phyloP scores from a whole-genome alignment of 92 coral and sea anemone genomes.

The Epizoanthus scotinus region DNA sequence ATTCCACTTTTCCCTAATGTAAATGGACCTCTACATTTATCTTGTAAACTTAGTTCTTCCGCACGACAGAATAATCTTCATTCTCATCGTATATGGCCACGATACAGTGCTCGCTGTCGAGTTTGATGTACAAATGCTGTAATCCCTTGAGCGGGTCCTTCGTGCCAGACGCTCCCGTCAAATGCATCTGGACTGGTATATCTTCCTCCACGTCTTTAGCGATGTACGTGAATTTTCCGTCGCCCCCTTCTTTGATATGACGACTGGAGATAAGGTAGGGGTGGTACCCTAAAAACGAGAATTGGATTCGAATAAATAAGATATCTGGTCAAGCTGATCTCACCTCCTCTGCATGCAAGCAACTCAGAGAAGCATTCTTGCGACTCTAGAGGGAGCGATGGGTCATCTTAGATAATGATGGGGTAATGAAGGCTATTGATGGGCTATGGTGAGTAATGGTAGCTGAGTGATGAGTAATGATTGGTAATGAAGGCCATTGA shows the following conservation, averaged over 20 bases:
- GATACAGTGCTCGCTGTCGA: slow-evolving; percentile 13
- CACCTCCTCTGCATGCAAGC: too few relatives aligned
- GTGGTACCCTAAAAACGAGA: slow-evolving; percentile 15
- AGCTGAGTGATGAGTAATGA: too few relatives aligned
- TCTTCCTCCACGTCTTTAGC: slow-evolving; percentile 25
- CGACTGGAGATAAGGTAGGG: slow-evolving; percentile 37
- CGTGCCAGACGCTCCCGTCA: slow-evolving; percentile 19
- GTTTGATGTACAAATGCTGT: slow-evolving; percentile 28
- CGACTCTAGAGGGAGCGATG: too few relatives aligned
- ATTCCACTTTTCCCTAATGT: too few relatives aligned
- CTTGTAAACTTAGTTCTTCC: neutral
- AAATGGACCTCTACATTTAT: too few relatives aligned
- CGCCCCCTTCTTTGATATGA: slow-evolving; percentile 33
- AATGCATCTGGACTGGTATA: slow-evolving; percentile 26
- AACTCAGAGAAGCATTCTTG: too few relatives aligned
- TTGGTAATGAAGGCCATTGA: too few relatives aligned
- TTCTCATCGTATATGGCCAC: slow-evolving; percentile 38
- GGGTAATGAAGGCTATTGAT: too few relatives aligned
- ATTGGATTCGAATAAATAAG: too few relatives aligned
- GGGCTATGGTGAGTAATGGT: too few relatives aligned
- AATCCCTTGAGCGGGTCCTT: slow-evolving; percentile 37
- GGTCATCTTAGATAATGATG: too few relatives aligned
- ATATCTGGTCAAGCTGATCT: too few relatives aligned
- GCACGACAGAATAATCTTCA: slow-evolving; percentile 26
- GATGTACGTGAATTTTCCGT: slow-evolving; percentile 34